These are phyloP conservation scores for Thymelicus acteon DNA, from an alignment of 2,888 invertebrate species.

Conservation along the genomic window DNA sequence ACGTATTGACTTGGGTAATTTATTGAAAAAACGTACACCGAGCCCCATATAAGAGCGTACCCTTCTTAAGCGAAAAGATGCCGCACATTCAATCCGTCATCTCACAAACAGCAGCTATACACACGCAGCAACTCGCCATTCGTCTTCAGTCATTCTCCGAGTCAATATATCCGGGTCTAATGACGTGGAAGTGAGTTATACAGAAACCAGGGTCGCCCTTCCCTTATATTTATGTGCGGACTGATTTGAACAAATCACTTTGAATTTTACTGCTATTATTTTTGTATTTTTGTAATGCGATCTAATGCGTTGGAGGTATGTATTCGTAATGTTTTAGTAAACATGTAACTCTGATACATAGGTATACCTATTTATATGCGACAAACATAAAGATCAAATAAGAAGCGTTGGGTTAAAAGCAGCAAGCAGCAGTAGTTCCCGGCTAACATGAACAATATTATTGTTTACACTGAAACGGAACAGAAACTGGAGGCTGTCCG, in stretches of 20 bases:
- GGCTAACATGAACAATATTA: neutral
- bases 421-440: constrained; percentile 3
- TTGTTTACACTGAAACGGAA: no score
- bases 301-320: neutral
- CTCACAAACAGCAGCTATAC: constrained; percentile 18
- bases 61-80: no score
- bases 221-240: constrained; percentile 63
- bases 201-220: constrained; percentile 61
- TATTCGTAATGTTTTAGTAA: neutral
- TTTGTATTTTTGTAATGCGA: neutral
- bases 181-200: constrained; percentile 76
- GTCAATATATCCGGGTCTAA: constrained; percentile 71
- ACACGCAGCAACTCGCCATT: constrained; percentile 41
- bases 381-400: no score
- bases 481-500: no score
- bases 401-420: constrained; percentile 17
- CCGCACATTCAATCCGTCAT: neutral
- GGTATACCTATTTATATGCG: no score
- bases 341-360: no score
- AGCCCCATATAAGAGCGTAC: no score
- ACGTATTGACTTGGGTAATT: no score
- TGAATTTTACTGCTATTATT: constrained; percentile 10
- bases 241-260: constrained; percentile 63
- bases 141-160: constrained; percentile 54
- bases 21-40: no score